phyloP scores from a whole-genome alignment of 2,797 vertebrate species.

The Onychomys leucogaster region DNA sequence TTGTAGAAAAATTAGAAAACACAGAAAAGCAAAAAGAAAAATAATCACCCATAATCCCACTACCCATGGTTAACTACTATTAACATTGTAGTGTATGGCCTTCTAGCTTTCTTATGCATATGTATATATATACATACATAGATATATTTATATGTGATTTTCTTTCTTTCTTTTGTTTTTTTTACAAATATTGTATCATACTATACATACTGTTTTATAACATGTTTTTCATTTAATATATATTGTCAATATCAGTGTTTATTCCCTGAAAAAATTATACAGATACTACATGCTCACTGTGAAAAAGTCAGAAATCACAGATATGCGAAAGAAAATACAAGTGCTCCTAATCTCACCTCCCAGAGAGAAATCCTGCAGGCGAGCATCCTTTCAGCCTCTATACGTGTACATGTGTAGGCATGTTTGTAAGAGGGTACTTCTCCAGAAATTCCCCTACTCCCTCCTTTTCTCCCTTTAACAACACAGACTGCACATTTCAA shows the following conservation, averaged over 20 bases:
- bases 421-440: conserved; percentile 39
- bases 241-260: conserved; percentile 77
- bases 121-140: conserved; percentile 82
- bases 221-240: conserved; percentile 76
- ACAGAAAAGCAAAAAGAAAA: conserved; percentile 82
- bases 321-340: conserved; percentile 75
- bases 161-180: conserved; percentile 62
- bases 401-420: conserved; percentile 33
- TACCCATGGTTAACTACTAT: conserved; percentile 79
- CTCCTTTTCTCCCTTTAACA: conserved; percentile 10
- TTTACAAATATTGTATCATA: conserved; percentile 83
- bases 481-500: conserved; percentile 44
- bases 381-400: conserved; percentile 42
- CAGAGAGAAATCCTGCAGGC: conserved; percentile 70
- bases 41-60: conserved; percentile 80
- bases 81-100: conserved; percentile 76
- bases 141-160: conserved; percentile 82
- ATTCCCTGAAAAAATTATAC: conserved; percentile 83
- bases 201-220: conserved; percentile 80
- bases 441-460: conserved; percentile 8
- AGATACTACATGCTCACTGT: conserved; percentile 81
- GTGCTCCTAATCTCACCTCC: conserved; percentile 81
- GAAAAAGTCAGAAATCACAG: conserved; percentile 78
- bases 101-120: conserved; percentile 80
- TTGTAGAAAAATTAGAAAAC: conserved; percentile 86